phyloP scores from a whole-genome alignment of 2,113 vertebrate genomes.

The Numida meleagris region DNA sequence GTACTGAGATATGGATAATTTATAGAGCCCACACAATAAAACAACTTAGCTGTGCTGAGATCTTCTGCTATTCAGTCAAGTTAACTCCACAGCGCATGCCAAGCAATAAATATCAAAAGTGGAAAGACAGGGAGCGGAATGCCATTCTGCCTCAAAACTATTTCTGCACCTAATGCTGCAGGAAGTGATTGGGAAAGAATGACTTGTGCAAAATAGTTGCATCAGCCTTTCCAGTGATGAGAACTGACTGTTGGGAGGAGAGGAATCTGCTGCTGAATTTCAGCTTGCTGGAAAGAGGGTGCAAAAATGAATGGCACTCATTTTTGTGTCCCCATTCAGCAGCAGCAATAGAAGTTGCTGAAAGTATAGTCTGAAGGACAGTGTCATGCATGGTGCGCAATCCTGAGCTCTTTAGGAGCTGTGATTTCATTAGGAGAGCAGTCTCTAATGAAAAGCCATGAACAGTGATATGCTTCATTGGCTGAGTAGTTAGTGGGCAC shows the following conservation, averaged over 20 bases:
- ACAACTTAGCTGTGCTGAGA: background rate
- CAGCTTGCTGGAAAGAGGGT: background rate
- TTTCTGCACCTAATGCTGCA: background rate
- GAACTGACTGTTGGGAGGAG: background rate
- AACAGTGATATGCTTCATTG: background rate
- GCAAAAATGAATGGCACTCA: background rate
- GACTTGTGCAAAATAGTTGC: background rate
- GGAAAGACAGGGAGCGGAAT: background rate
- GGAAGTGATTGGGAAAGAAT: conserved; percentile 51
- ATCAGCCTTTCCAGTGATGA: background rate
- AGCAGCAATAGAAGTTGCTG: background rate
- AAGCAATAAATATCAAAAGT: fast-evolving
- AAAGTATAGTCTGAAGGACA: background rate
- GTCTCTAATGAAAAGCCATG: background rate
- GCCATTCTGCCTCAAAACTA: background rate
- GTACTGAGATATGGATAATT: background rate
- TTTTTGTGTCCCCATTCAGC: background rate
- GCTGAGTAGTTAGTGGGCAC: background rate
- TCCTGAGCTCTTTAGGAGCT: background rate
- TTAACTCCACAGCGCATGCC: background rate
- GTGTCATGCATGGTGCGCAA: fast-evolving
- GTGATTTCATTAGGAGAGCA: background rate
- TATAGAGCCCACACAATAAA: background rate
- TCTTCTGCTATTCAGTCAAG: background rate
- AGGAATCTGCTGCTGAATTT: background rate